Evolutionary conservation across 2,888 invertebrate species (phyloP), one percentile per base, ranked within the genome.

Genomic region (Phaonia tiefii): DNA sequence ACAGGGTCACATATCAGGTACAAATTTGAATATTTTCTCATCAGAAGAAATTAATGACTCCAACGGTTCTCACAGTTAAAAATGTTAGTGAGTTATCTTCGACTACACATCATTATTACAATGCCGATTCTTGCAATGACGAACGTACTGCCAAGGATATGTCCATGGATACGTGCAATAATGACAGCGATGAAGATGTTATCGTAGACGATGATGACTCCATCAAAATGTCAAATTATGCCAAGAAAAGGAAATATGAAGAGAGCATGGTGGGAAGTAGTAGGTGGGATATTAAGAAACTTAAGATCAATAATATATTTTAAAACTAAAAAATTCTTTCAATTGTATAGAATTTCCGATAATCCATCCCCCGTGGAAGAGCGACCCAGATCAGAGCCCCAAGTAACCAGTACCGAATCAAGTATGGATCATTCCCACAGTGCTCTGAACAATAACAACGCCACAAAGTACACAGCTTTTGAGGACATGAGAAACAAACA

Each of bases 401-500:
- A 90, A 84, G 90, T 90, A 51, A 90, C 89, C 83, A 90, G 90
- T 77, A 89, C 90, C 20, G 90, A 90, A 56, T 88, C 88, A 10
- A 87, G 86, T 78, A 87, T 88, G 81, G 89, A 89, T 44, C 86
- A 88, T 63, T 75, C 88, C 42, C 87, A 83, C 58, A 88, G 85
- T 65, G 88, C 86, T 66, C 88, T 85, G 39, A 87, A 84, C 60
- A 85, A 84, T 46, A 86, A 85, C 26, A 83, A 92, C 90, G 76
- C 91, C 90, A 85, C 90, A 90, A 78, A 85, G 58, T 85, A 86
- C 75, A 85, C 83, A 71, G 84, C 91, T 84, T 92, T 93, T 60
- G 93, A 93, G 85, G 93, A 93, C 82, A 88, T 93, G 56, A 92
- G 93, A 84, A 91, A 91, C 85, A 91, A 85, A 44, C 77, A 86